phyloP scores from a whole-genome alignment of 2,797 vertebrate species.

The Tamandua tetradactyla region DNA sequence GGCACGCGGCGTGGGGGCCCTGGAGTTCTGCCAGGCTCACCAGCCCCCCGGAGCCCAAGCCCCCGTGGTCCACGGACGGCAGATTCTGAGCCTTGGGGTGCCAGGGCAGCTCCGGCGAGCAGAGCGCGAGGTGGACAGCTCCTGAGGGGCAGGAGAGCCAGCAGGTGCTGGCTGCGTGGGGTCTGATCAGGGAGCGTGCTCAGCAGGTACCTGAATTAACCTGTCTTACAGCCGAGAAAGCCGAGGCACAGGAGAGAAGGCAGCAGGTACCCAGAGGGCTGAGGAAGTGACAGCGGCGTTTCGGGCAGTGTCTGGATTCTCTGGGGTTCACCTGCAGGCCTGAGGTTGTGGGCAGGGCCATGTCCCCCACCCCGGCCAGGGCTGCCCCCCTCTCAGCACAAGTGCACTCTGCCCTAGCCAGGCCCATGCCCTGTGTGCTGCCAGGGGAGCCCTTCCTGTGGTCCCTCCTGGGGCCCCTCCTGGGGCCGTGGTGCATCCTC shows the following conservation, averaged over 20 bases:
- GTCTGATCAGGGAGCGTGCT: not conserved
- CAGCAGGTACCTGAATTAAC: not conserved
- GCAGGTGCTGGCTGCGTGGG: not conserved
- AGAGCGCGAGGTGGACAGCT: not conserved
- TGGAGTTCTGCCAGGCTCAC: conserved; percentile 25
- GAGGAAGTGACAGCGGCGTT: not conserved
- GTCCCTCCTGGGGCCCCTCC: too few species aligned
- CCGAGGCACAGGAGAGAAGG: not conserved
- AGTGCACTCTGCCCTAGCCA: too few species aligned
- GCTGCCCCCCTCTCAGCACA: not conserved
- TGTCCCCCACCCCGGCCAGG: not conserved
- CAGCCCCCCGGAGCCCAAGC: not conserved
- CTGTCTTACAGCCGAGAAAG: not conserved
- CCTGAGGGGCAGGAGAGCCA: not conserved
- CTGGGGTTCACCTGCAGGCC: not conserved
- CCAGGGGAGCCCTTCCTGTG: not conserved
- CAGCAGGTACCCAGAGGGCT: not conserved
- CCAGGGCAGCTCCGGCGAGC: not conserved
- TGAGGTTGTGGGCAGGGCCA: too few species aligned
- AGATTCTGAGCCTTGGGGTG: not conserved
- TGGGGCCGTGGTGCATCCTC: too few species aligned
- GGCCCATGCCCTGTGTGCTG: too few species aligned
- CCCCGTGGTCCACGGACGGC: not conserved
- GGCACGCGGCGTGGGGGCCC: conserved; percentile 33
- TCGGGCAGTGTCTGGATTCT: not conserved